Evolutionary conservation across 1,140 invertebrate genomes (phyloP).

Genomic region (Heliconius hewitsoni): DNA sequence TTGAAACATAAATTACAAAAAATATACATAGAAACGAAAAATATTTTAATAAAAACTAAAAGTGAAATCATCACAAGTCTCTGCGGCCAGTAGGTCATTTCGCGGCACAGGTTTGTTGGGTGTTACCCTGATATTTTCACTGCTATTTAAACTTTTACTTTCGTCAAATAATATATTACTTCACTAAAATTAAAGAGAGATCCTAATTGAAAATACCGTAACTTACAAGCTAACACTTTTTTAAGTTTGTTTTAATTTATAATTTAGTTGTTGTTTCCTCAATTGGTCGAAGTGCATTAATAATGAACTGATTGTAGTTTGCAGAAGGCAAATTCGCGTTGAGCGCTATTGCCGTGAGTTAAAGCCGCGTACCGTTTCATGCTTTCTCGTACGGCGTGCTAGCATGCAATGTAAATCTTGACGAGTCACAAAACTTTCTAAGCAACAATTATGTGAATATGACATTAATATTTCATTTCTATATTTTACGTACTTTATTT

Average conservation of each 20-base stretch:
- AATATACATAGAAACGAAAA: constrained; percentile 37
- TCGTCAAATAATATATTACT: constrained; percentile 45
- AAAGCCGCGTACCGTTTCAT: constrained; percentile 48
- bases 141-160: constrained; percentile 66
- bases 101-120: constrained; percentile 59
- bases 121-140: constrained; percentile 64
- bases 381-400: constrained; percentile 78
- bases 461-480: constrained; percentile 76
- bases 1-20: constrained; percentile 9
- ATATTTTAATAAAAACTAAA: constrained; percentile 56
- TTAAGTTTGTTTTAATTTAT: background rate
- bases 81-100: constrained; percentile 60
- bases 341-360: constrained; percentile 17
- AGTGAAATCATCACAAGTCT: constrained; percentile 70
- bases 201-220: background rate
- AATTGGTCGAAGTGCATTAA: background rate
- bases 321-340: constrained; percentile 22
- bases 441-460: constrained; percentile 78
- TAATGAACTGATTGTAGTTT: constrained; percentile 7
- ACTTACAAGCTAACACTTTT: background rate
- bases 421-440: constrained; percentile 75
- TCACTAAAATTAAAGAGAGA: background rate
- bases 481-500: background rate
- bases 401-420: constrained; percentile 76
- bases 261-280: constrained; percentile 20